Percentiles rank a stretch among this genome's conserved stretches.
Conservation (phyloP, 2,888 invertebrate genomes). For the Dynastes grantii region DNA sequence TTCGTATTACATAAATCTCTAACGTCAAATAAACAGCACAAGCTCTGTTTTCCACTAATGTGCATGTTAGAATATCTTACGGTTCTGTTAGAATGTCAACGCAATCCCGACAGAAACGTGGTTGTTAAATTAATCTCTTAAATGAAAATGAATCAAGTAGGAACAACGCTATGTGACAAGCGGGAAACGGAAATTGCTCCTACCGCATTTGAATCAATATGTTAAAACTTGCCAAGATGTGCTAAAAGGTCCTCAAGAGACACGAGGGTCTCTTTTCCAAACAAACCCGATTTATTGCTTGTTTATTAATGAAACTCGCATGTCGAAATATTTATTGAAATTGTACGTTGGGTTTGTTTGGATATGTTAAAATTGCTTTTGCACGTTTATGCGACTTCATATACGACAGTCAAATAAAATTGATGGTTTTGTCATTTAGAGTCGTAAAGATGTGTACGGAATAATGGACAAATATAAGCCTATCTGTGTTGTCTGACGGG, state of each 20-base stretch:
- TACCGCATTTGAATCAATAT: not conserved
- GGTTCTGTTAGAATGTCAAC: too few relatives aligned
- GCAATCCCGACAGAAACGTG: too few relatives aligned
- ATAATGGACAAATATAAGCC: not conserved
- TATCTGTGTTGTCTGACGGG: too few relatives aligned
- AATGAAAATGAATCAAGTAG: too few relatives aligned
- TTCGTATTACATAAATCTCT: not conserved
- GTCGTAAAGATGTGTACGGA: not conserved
- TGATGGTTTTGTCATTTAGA: not conserved
- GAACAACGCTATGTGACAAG: too few relatives aligned
- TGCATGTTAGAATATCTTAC: too few relatives aligned
- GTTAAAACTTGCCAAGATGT: conserved; percentile 30
- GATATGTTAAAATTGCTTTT: not conserved
- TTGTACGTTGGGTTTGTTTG: not conserved
- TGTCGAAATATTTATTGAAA: conserved; percentile 1
- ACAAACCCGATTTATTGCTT: conserved; percentile 22
- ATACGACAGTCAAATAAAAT: not conserved
- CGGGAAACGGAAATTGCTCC: not conserved
- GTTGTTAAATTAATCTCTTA: too few relatives aligned
- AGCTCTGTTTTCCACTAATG: too few relatives aligned
- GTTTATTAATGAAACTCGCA: conserved; percentile 14
- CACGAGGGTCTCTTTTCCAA: conserved; percentile 5
- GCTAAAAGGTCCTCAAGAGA: conserved; percentile 17
- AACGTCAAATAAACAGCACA: not conserved
- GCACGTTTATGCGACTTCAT: not conserved